These are phyloP conservation scores for Cynopterus brachyotis DNA, from an alignment of 2,113 vertebrate species.

Conservation along the genomic window DNA sequence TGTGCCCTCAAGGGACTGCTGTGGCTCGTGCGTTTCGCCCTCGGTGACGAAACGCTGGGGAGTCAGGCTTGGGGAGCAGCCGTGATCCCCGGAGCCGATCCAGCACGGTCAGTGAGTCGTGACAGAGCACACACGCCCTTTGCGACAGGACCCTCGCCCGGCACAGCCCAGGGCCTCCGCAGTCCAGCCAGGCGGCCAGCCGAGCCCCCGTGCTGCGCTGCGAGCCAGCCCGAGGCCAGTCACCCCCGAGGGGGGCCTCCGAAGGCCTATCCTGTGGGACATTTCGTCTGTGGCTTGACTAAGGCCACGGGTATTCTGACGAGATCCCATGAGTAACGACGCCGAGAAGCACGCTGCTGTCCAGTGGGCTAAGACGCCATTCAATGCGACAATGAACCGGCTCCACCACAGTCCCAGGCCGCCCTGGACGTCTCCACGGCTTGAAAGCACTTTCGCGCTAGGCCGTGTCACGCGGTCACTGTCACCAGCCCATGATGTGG, in stretches of 20 bases:
- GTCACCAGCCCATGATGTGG: neutral
- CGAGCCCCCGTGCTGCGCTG: neutral
- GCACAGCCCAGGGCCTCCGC: neutral
- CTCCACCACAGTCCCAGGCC: neutral
- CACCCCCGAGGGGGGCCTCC: neutral
- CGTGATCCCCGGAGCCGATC: neutral
- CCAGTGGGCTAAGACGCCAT: neutral
- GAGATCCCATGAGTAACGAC: neutral
- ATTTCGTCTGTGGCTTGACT: neutral
- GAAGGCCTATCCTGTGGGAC: neutral
- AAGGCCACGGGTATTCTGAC: neutral
- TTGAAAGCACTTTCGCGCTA: neutral
- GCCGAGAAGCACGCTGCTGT: neutral
- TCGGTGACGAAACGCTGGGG: neutral
- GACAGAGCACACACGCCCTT: too few relatives aligned
- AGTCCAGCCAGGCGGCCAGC: neutral
- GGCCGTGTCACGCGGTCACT: neutral
- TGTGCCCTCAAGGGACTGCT: neutral
- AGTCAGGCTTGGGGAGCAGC: neutral
- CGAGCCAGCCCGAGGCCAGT: neutral
- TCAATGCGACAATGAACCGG: neutral
- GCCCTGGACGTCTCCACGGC: neutral
- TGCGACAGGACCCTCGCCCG: fast-evolving
- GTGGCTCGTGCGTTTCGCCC: neutral
- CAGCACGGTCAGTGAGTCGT: neutral